A percentile compares a stretch with the other conserved stretches of the same genome.
These are phyloP conservation scores for Gobiocypris rarus DNA, from an alignment of 2,113 vertebrate species.

Conservation along the genomic window DNA sequence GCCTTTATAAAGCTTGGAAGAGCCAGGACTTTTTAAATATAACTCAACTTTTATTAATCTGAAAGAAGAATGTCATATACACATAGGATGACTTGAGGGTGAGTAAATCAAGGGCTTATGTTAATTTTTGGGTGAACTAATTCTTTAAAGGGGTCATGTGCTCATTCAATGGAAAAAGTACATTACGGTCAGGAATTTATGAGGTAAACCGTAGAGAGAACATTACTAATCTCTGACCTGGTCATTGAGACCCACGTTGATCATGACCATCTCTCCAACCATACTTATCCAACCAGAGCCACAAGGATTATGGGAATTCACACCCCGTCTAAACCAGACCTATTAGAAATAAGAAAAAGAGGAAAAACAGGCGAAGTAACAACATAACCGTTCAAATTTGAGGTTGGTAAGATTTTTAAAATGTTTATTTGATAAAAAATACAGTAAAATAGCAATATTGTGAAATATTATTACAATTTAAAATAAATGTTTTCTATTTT, in stretches of 20 bases:
- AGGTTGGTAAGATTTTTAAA: neutral
- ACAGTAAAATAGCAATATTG: neutral
- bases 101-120: too few species aligned
- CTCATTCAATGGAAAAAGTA: neutral
- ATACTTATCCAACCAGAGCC: slow-evolving; percentile 97
- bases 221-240: slow-evolving; percentile 78
- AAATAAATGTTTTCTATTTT: neutral
- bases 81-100: too few species aligned
- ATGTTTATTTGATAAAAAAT: neutral
- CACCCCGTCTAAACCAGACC: slow-evolving; percentile 97
- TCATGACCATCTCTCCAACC: slow-evolving; percentile 95
- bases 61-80: too few species aligned
- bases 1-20: too few species aligned
- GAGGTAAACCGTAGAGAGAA: neutral
- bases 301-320: slow-evolving; percentile 93
- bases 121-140: too few species aligned
- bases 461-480: neutral
- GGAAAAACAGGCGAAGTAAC: neutral
- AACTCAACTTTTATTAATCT: too few species aligned
- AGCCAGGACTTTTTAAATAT: too few species aligned
- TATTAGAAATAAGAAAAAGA: slow-evolving; percentile 61
- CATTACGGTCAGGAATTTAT: neutral
- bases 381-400: neutral
- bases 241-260: slow-evolving; percentile 91
- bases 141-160: too few species aligned